Evolutionary conservation across 2,113 vertebrate species (phyloP).

Genomic region (Mastomys natalensis): DNA sequence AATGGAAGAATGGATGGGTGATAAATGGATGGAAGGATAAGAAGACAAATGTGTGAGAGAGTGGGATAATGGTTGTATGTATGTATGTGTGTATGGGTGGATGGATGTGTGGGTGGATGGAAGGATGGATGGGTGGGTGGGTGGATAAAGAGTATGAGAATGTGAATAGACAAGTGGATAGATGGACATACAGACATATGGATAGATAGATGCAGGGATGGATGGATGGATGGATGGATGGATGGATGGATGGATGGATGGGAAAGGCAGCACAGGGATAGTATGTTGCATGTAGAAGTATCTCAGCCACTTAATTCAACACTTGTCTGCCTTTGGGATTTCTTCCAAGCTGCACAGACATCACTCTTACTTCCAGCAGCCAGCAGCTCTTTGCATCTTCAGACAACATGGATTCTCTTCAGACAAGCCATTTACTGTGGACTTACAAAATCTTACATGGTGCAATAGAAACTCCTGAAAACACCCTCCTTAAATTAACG

Average conservation of each 20-base stretch:
- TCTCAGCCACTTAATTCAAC: neutral
- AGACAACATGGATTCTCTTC: neutral
- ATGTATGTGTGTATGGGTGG: too few species aligned
- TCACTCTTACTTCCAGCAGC: neutral
- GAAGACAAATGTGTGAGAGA: neutral
- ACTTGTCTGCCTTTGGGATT: neutral
- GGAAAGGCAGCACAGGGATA: neutral
- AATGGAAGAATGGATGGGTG: neutral
- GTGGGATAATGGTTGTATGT: neutral
- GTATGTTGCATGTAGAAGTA: neutral
- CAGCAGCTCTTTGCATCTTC: neutral
- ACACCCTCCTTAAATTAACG: slow-evolving; percentile 34
- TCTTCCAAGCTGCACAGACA: neutral
- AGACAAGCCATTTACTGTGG: neutral
- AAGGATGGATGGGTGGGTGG: neutral
- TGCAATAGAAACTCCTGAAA: neutral
- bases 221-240: neutral
- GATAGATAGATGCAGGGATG: too few species aligned
- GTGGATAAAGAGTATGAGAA: too few species aligned
- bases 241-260: neutral
- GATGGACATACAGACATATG: too few species aligned
- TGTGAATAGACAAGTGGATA: too few species aligned
- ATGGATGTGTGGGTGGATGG: neutral
- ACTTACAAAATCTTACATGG: neutral
- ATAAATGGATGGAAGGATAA: neutral